Evolutionary conservation across 2,113 vertebrate genomes (phyloP).

Genomic region (Phylloscopus trochiloides): DNA sequence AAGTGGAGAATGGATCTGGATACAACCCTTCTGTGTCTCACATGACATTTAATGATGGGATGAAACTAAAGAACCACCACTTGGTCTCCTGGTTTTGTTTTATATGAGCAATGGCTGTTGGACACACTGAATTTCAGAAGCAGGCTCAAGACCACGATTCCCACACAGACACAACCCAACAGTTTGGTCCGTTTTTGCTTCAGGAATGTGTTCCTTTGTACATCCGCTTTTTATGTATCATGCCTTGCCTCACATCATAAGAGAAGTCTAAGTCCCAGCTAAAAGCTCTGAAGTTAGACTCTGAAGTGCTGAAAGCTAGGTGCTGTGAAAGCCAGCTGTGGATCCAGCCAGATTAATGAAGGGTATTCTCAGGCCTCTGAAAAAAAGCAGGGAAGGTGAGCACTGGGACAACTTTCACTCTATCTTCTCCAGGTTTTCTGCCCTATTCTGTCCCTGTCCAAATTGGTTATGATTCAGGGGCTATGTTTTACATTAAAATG

Average conservation of each 20-base stretch:
- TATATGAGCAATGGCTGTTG: neutral
- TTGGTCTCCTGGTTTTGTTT: neutral
- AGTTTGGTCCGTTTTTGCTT: neutral
- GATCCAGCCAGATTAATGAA: neutral
- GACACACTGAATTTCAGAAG: neutral
- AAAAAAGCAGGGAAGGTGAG: neutral
- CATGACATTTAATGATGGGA: neutral
- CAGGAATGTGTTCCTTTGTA: neutral
- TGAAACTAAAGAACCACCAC: neutral
- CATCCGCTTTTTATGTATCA: neutral
- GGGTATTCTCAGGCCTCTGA: neutral
- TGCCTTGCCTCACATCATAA: neutral
- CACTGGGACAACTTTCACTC: accelerated
- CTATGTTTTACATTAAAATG: neutral
- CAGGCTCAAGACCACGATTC: neutral
- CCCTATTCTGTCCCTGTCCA: neutral
- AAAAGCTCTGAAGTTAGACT: neutral
- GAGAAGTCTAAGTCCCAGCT: neutral
- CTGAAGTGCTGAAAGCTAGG: neutral
- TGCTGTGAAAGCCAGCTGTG: neutral
- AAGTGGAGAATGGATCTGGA: neutral
- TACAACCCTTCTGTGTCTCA: neutral
- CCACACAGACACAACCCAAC: accelerated
- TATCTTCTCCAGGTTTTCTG: neutral
- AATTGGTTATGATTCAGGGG: neutral